Conservation (phyloP, 2,888 invertebrate genomes). For the Luperina nickerlii region DNA sequence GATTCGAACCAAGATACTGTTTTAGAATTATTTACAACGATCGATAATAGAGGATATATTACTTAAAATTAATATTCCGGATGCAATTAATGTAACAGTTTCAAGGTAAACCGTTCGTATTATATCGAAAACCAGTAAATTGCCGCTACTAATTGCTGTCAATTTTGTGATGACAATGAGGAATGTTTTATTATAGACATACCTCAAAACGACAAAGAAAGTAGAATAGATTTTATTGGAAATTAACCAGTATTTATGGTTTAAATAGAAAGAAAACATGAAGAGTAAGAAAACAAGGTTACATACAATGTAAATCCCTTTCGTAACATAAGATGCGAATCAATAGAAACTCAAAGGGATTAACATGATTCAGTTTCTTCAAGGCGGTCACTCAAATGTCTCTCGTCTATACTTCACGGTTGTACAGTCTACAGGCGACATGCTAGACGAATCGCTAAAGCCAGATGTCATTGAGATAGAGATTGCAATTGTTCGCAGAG, state of each 20-base stretch:
- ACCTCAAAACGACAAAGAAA: neutral
- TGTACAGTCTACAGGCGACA: conserved; percentile 59
- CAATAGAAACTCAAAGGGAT: conserved; percentile 33
- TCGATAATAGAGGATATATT: conserved; percentile 47
- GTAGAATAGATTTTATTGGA: neutral
- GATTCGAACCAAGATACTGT: conserved; percentile 66
- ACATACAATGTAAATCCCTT: neutral
- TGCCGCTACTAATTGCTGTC: conserved; percentile 14
- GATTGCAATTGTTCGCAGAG: conserved; percentile 75
- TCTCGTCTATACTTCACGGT: conserved; percentile 6
- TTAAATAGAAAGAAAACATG: conserved; percentile 1
- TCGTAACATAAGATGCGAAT: conserved; percentile 13
- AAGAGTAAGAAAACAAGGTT: conserved; percentile 15
- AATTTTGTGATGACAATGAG: conserved; percentile 14
- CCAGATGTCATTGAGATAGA: conserved; percentile 88
- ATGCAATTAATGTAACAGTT: conserved; percentile 47
- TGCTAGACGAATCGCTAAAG: conserved; percentile 77
- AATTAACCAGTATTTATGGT: conserved; percentile 23
- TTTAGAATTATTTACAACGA: conserved; percentile 55
- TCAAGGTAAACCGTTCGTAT: conserved; percentile 46
- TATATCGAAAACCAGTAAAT: conserved; percentile 39
- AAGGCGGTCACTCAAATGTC: conserved; percentile 42
- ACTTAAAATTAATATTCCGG: conserved; percentile 54
- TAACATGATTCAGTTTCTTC: conserved; percentile 34
- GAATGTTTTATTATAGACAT: neutral